Evolutionary conservation across 2,888 invertebrate genomes (phyloP).

Genomic region (Choristoneura rosaceana): DNA sequence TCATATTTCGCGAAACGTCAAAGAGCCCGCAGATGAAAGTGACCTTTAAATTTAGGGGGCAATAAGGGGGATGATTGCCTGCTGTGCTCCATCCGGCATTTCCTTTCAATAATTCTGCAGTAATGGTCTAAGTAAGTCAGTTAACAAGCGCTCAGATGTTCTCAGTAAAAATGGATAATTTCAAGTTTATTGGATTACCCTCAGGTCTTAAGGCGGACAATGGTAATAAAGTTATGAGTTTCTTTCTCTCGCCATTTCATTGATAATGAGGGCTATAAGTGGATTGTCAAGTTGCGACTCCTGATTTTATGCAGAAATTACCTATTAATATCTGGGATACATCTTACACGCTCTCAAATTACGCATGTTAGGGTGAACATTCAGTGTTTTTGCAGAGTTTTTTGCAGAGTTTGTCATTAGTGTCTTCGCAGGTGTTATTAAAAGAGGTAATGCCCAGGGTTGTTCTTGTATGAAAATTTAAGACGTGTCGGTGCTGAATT

Average conservation of each 20-base stretch:
- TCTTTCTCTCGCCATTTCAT: slow-evolving; percentile 14
- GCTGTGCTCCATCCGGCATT: slow-evolving; percentile 54
- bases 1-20: slow-evolving; percentile 49
- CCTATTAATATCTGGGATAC: background rate
- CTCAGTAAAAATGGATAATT: slow-evolving; percentile 49
- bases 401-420: no score
- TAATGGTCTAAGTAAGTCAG: slow-evolving; percentile 72
- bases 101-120: slow-evolving; percentile 66
- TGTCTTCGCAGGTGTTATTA: no score
- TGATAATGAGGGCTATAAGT: slow-evolving; percentile 16
- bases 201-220: slow-evolving; percentile 39
- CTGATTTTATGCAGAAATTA: slow-evolving; percentile 5
- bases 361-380: no score
- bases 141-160: slow-evolving; percentile 65
- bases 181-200: slow-evolving; percentile 65
- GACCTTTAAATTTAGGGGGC: background rate
- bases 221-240: slow-evolving; percentile 34
- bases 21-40: slow-evolving; percentile 16
- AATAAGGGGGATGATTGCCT: slow-evolving; percentile 12
- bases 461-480: no score
- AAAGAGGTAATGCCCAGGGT: no score
- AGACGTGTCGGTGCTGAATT: no score
- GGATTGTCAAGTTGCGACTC: slow-evolving; percentile 2
- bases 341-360: no score
- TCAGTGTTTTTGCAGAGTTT: no score